Conservation (phyloP, 2,888 invertebrate genomes). For the Ectobius pallidus region DNA sequence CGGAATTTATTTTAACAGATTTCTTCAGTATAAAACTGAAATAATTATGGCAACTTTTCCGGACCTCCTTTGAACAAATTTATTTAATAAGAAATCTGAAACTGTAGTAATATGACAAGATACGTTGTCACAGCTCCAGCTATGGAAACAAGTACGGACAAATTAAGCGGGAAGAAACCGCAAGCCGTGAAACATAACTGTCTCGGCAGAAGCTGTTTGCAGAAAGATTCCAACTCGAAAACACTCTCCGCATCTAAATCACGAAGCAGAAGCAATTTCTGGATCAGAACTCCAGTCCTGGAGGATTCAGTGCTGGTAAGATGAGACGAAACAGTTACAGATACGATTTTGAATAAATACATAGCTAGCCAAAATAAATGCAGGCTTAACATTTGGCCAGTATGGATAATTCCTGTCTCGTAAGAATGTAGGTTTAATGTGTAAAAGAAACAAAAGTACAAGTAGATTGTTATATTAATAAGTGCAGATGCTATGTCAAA, state of each 20-base stretch:
- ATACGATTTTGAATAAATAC: neutral
- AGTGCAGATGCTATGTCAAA: neutral
- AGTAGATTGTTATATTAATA: neutral
- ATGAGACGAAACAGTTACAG: neutral
- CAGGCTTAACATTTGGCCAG: too few species aligned
- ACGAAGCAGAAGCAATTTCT: neutral
- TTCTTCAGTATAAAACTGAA: too few species aligned
- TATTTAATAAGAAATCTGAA: too few species aligned
- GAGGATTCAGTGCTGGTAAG: neutral
- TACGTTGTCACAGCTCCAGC: neutral
- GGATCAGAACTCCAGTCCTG: neutral
- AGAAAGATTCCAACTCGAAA: neutral
- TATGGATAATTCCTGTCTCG: too few species aligned
- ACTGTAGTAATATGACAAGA: conserved; percentile 7
- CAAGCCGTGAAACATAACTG: neutral
- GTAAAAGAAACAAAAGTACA: neutral
- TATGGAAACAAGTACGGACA: neutral
- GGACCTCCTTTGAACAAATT: too few species aligned
- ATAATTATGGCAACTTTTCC: too few species aligned
- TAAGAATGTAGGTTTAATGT: too few species aligned
- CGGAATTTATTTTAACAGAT: too few species aligned
- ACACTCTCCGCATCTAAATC: neutral
- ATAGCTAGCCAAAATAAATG: neutral
- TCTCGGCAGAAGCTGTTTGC: neutral
- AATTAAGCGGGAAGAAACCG: neutral